Evolutionary conservation across 2,113 vertebrate genomes (phyloP).

Genomic region (Murina feae): DNA sequence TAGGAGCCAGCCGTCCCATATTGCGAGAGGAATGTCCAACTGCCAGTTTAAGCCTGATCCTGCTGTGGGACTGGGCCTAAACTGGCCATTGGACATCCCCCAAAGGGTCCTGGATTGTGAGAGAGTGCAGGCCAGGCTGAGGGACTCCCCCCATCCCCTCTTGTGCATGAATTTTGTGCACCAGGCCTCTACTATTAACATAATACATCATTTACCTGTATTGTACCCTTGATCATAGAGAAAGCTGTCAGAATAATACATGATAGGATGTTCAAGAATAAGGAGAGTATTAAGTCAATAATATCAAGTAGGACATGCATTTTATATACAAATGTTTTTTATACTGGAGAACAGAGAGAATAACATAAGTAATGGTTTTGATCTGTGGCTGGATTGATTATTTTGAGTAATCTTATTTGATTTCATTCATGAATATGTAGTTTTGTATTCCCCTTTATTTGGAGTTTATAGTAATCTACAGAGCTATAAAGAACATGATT

Average conservation of each 20-base stretch:
- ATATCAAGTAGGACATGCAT: neutral
- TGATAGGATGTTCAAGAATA: neutral
- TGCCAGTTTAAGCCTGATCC: too few species aligned
- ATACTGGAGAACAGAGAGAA: neutral
- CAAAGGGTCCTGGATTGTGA: too few species aligned
- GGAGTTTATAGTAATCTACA: neutral
- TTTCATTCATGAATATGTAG: neutral
- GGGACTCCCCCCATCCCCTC: too few species aligned
- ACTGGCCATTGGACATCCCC: too few species aligned
- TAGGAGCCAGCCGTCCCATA: too few species aligned
- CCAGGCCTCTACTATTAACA: neutral
- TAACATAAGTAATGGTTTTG: neutral
- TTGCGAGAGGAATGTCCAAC: too few species aligned
- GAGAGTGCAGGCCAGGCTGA: too few species aligned
- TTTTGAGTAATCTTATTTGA: neutral
- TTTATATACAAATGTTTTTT: neutral
- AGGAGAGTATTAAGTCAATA: neutral
- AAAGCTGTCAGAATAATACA: neutral
- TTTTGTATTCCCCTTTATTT: slow-evolving; percentile 2
- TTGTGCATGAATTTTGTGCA: too few species aligned
- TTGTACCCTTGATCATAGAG: neutral
- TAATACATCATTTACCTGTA: neutral
- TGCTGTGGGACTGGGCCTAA: too few species aligned
- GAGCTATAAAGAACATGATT: neutral
- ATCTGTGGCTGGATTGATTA: neutral